phyloP scores from a whole-genome alignment of 2,113 vertebrate genomes.

The Actinemys pallida region DNA sequence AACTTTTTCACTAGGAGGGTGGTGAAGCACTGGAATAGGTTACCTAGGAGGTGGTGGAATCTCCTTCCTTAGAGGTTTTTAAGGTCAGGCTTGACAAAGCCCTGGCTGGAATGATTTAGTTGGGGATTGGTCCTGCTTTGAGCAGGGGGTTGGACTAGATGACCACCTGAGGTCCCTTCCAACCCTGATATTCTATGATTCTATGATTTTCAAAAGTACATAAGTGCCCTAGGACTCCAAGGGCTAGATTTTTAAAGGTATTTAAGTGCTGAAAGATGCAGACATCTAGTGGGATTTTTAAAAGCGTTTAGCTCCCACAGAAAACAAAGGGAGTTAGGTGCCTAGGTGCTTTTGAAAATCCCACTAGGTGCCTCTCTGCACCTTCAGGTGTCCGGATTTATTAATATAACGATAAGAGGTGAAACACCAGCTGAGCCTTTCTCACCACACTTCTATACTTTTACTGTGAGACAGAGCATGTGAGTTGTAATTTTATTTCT shows the following conservation, averaged over 20 bases:
- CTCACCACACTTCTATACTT: background rate
- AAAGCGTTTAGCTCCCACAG: background rate
- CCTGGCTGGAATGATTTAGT: too few species aligned
- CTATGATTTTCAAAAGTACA: background rate
- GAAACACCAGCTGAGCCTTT: background rate
- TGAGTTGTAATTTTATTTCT: background rate
- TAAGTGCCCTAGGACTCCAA: background rate
- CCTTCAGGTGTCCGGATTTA: background rate
- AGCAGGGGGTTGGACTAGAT: too few species aligned
- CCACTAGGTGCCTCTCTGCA: background rate
- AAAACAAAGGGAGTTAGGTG: background rate
- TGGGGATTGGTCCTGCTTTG: too few species aligned
- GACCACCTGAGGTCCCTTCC: too few species aligned
- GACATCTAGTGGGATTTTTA: background rate
- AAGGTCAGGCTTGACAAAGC: too few species aligned
- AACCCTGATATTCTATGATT: too few species aligned
- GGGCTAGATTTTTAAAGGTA: background rate
- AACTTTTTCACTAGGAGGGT: too few species aligned
- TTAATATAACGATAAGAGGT: background rate
- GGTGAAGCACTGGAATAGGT: too few species aligned
- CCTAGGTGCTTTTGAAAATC: background rate
- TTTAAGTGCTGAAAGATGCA: background rate
- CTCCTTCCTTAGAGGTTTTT: too few species aligned
- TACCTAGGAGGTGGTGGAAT: too few species aligned
- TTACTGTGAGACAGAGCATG: background rate